Evolutionary conservation across 2,113 vertebrate species (phyloP), one percentile per base, ranked within the genome.

Genomic region (human): DNA sequence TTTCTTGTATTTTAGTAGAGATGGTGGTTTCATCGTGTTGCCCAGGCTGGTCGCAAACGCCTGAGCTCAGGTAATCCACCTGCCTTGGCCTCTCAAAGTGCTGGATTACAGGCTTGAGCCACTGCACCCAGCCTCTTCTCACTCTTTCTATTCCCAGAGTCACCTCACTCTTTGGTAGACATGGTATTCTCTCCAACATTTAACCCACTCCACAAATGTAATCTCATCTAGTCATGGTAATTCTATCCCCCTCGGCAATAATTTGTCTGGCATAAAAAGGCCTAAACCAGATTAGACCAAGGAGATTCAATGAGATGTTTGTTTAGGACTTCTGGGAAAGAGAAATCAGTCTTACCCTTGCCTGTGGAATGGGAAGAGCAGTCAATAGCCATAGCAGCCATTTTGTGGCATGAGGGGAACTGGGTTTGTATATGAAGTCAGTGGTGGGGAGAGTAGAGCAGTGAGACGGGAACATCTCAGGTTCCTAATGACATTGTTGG

Each of bases 121-220:
- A 55, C 52, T 17, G 18, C 17, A 55, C 52, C 17, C 17, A 17
- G 52, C 18, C 52, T 68, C 35, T 87, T 89, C 45, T 48, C 50
- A 55, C 30, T 88, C 57, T 84, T 48, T 85, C 9, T 82, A 79
- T 57, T 84, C 73, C 78, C 40, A 97, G 72, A 92, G 32, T 64
- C 55, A 84, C 55, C 43, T 84, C 40, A 72, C 32, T 91, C 50
- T 43, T 82, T 27, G 25, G 40, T 22, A 78, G 70, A 73, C 43
- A 88, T 18, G 32, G 68, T 35, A 66, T 92, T 89, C 76, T 84
- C 55, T 10, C 11, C 82, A 85, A 89, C 45, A 73, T 84, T 94
- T 92, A 79, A 73, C 25, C 32, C 52, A 55, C 23, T 32, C 32
- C 55, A 45, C 78, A n/a, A 64, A 94, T 64, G 45, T 83, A 52